A percentile compares a stretch with the other conserved stretches of the same genome.
Conservation (phyloP, 2,113 vertebrate genomes). For the Tichodroma muraria region DNA sequence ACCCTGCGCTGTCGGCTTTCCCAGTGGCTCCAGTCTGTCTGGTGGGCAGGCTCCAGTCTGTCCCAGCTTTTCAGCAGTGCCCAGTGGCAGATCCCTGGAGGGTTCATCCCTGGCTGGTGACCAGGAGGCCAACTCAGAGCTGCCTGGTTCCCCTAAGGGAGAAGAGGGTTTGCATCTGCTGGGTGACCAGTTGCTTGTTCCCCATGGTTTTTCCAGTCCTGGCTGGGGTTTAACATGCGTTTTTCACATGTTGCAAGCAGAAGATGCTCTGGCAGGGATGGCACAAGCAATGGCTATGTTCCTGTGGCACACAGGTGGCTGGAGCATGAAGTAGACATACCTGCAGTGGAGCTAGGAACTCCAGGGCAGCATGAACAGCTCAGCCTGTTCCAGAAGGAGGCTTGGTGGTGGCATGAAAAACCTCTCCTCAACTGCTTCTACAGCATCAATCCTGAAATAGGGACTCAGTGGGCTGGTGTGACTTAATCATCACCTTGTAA, state of each 20-base stretch:
- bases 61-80: not conserved
- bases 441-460: not conserved
- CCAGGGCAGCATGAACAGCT: not conserved
- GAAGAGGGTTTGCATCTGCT: not conserved
- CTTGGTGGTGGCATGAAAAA: not conserved
- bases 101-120: not conserved
- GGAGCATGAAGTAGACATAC: not conserved
- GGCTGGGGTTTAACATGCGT: not conserved
- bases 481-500: not conserved
- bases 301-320: not conserved
- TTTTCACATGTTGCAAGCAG: not conserved
- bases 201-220: not conserved
- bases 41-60: not conserved
- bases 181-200: not conserved
- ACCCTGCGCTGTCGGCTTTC: not conserved
- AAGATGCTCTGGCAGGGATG: not conserved
- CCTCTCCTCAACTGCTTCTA: not conserved
- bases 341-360: not conserved
- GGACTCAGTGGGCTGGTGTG: fast-evolving
- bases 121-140: not conserved
- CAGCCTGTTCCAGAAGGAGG: not conserved
- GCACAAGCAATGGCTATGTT: not conserved
- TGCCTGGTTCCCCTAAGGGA: not conserved
- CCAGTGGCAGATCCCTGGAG: not conserved
- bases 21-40: too few species aligned